These are phyloP conservation scores for Ophion ventricosus DNA, from an alignment of 2,888 invertebrate species.

Conservation along the genomic window DNA sequence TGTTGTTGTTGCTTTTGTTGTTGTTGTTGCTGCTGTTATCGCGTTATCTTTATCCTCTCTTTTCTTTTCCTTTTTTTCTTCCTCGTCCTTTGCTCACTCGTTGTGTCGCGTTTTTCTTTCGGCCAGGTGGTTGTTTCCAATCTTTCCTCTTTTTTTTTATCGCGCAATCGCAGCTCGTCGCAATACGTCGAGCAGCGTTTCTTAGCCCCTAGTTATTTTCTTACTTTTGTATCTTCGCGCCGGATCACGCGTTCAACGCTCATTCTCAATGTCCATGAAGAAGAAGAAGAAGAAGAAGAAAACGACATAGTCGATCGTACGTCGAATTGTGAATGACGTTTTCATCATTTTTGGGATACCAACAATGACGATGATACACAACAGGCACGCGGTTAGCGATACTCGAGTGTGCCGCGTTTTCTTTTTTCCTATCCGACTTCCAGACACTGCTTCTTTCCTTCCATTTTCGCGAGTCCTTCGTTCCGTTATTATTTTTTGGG, in stretches of 20 bases:
- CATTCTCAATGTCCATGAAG: not conserved
- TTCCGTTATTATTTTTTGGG: not conserved
- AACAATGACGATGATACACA: too few species aligned
- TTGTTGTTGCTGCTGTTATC: slow-evolving; percentile 67
- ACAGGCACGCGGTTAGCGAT: too few species aligned
- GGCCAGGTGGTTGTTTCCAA: slow-evolving; percentile 8
- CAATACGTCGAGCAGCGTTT: slow-evolving; percentile 4
- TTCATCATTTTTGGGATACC: not conserved
- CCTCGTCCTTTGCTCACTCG: slow-evolving; percentile 25
- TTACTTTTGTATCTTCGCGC: not conserved
- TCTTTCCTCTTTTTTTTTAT: slow-evolving; percentile 6
- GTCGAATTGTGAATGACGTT: not conserved
- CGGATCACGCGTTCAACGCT: slow-evolving; percentile 31
- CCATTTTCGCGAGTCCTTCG: not conserved
- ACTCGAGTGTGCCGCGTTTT: too few species aligned
- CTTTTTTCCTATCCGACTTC: too few species aligned
- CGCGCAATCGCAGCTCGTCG: slow-evolving; percentile 11
- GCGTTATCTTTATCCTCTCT: slow-evolving; percentile 68
- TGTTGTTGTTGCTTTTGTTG: slow-evolving; percentile 49
- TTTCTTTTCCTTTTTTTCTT: slow-evolving; percentile 58
- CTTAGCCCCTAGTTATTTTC: too few species aligned
- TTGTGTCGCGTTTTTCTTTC: slow-evolving; percentile 23
- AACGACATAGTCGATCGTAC: not conserved
- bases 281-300: not conserved
- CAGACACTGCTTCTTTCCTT: not conserved